These are phyloP conservation scores for Brenthis daphne DNA, from an alignment of 2,888 invertebrate species.

Conservation along the genomic window DNA sequence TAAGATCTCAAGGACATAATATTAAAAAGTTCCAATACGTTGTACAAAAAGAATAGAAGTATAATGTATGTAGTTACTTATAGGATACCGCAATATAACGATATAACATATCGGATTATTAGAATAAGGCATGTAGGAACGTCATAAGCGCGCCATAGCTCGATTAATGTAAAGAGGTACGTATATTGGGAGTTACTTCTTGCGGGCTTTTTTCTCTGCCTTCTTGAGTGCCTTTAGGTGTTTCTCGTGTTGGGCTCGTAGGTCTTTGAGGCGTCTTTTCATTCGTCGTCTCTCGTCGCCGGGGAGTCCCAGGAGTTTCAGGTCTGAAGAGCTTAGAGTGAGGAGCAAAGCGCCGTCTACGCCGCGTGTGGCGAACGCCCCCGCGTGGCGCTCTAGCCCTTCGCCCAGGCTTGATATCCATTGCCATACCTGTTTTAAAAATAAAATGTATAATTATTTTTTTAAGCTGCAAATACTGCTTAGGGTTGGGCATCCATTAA, in stretches of 20 bases:
- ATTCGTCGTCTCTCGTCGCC: slow-evolving; percentile 90
- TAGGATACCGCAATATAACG: no score
- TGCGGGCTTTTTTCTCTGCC: slow-evolving; percentile 91
- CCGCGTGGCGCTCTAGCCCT: slow-evolving; percentile 93
- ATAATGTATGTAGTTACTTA: no score
- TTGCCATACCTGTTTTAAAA: slow-evolving; percentile 88
- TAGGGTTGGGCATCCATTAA: no score
- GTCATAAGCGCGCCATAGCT: not conserved
- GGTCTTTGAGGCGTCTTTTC: slow-evolving; percentile 92
- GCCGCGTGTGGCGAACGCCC: slow-evolving; percentile 93
- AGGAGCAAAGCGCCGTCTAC: slow-evolving; percentile 94
- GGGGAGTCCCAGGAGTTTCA: slow-evolving; percentile 92
- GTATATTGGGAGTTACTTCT: slow-evolving; percentile 74
- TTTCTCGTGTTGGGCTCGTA: slow-evolving; percentile 91
- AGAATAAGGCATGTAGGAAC: not conserved
- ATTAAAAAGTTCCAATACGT: no score
- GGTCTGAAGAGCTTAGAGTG: slow-evolving; percentile 93
- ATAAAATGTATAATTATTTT: not conserved
- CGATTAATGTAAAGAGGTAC: slow-evolving; percentile 19
- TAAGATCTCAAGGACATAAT: no score
- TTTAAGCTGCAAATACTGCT: not conserved
- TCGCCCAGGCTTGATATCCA: slow-evolving; percentile 93
- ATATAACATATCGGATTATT: not conserved
- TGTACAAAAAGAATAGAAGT: no score
- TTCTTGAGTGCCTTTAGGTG: slow-evolving; percentile 93